Evolutionary conservation across 2,888 invertebrate species (phyloP).

Genomic region (Capitulum mitella): DNA sequence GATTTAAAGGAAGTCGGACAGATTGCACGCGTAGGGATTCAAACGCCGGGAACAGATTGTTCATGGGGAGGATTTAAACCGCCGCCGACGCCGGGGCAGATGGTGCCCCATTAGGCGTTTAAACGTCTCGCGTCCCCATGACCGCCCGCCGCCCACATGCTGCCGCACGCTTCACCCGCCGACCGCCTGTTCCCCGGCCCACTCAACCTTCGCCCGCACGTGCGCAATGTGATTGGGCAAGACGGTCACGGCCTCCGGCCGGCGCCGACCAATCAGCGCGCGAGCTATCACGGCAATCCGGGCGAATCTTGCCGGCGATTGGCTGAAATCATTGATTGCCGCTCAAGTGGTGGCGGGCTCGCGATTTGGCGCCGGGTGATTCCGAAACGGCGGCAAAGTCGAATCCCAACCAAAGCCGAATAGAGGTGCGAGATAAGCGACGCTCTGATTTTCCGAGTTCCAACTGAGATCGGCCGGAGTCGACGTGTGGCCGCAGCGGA

Average conservation of each 20-base stretch:
- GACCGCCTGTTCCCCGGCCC: background rate
- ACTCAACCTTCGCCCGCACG: background rate
- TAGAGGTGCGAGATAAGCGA: background rate
- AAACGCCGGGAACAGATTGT: conserved; percentile 9
- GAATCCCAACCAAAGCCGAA: conserved; percentile 14
- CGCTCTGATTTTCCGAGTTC: background rate
- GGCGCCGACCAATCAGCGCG: conserved; percentile 25
- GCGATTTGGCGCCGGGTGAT: conserved; percentile 14
- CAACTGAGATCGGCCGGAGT: background rate
- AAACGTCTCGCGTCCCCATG: conserved; percentile 8
- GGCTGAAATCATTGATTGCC: conserved; percentile 25
- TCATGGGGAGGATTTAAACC: conserved; percentile 7
- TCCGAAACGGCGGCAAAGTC: conserved; percentile 16
- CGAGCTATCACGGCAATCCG: conserved; percentile 15
- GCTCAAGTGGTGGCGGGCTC: background rate
- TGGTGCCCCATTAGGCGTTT: background rate
- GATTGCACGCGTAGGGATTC: background rate
- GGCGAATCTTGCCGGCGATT: conserved; percentile 6
- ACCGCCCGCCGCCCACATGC: background rate
- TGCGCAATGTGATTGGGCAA: conserved; percentile 25
- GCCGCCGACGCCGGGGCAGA: background rate
- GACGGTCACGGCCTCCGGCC: conserved; percentile 2
- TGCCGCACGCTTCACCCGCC: background rate
- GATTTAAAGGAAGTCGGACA: background rate
- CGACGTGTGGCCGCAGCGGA: background rate